phyloP scores from a whole-genome alignment of 2,113 vertebrate species.

The Herpetotheres cachinnans region DNA sequence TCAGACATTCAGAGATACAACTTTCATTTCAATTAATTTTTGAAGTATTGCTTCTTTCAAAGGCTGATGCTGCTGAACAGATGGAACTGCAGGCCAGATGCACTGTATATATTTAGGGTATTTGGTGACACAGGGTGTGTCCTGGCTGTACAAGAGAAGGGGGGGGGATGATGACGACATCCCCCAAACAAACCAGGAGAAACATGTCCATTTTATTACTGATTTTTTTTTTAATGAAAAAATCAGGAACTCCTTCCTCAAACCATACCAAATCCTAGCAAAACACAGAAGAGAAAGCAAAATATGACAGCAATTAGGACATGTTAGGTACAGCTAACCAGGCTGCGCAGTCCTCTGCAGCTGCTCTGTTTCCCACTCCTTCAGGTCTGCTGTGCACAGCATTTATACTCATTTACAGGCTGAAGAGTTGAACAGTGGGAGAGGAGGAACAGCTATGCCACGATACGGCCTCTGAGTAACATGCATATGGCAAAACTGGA shows the following conservation, averaged over 20 bases:
- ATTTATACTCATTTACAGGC: not conserved
- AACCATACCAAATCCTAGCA: not conserved
- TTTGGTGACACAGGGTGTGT: not conserved
- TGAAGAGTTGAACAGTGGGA: not conserved
- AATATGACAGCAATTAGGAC: not conserved
- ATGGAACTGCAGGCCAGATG: not conserved
- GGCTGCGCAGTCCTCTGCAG: not conserved
- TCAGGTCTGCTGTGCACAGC: not conserved
- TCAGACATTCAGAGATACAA: not conserved
- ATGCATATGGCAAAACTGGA: not conserved
- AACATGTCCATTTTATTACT: not conserved
- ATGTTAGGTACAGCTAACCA: not conserved
- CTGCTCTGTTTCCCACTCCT: not conserved
- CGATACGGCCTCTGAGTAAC: not conserved
- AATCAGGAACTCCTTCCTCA: not conserved
- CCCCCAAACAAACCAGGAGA: not conserved
- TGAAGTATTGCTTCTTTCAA: not conserved
- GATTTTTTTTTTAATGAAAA: not conserved
- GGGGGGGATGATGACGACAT: too few relatives aligned
- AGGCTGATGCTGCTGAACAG: not conserved
- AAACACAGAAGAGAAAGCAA: not conserved
- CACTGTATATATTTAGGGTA: not conserved
- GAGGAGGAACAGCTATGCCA: not conserved
- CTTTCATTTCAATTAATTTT: not conserved
- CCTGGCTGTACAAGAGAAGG: not conserved